Percentiles rank a stretch among this genome's conserved stretches.
Evolutionary conservation across 2,888 invertebrate genomes (phyloP).

Genomic region (Cabera pusaria): DNA sequence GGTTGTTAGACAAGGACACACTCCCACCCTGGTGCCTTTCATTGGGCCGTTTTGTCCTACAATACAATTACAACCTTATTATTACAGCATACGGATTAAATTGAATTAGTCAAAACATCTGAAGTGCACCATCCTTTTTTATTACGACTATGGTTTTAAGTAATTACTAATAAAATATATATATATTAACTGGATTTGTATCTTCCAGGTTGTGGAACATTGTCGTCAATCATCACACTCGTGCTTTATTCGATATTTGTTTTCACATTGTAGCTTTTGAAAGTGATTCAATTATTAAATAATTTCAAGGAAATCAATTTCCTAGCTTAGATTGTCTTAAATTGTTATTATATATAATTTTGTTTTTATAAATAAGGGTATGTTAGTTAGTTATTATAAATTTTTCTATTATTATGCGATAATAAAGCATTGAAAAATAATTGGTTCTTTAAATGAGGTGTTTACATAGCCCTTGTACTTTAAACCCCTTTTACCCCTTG

Average conservation of each 20-base stretch:
- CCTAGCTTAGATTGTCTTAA: constrained; percentile 14
- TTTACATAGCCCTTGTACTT: too few species aligned
- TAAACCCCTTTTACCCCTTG: too few species aligned
- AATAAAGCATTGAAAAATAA: constrained; percentile 5
- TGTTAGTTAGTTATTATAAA: constrained; percentile 13
- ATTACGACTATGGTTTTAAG: too few species aligned
- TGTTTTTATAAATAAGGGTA: constrained; percentile 16
- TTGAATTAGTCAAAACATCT: too few species aligned
- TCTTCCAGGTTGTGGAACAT: constrained; percentile 38
- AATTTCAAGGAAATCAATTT: constrained; percentile 24
- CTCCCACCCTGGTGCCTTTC: too few species aligned
- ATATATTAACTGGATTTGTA: constrained; percentile 18
- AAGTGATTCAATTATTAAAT: constrained; percentile 13
- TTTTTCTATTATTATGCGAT: constrained; percentile 19
- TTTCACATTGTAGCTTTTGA: constrained; percentile 31
- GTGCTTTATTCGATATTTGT: constrained; percentile 29
- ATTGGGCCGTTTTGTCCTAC: too few species aligned
- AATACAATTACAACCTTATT: too few species aligned
- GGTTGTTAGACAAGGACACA: too few species aligned
- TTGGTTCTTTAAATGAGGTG: constrained; percentile 14
- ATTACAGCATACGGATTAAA: too few species aligned
- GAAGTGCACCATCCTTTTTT: too few species aligned
- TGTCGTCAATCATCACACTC: constrained; percentile 25
- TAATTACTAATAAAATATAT: too few species aligned
- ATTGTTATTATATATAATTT: constrained; percentile 14